These are phyloP conservation scores for Carduelis carduelis DNA, from an alignment of 2,797 vertebrate genomes.

Conservation along the genomic window DNA sequence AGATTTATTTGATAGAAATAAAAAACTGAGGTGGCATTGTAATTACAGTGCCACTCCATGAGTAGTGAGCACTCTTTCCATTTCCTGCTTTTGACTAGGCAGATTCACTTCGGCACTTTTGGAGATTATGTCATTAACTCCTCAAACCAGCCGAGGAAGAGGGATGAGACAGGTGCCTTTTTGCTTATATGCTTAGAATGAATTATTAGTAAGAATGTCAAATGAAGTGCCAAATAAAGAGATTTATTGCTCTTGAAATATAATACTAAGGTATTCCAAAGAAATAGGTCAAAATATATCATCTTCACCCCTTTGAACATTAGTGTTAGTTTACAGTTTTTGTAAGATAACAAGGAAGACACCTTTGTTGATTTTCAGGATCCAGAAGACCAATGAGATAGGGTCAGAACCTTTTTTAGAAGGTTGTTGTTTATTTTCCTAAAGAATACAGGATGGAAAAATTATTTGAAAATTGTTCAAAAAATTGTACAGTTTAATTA, in stretches of 20 bases:
- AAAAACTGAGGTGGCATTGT: not conserved
- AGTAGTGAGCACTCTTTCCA: not conserved
- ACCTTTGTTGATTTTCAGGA: not conserved
- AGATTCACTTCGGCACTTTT: not conserved
- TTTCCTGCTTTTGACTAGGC: not conserved
- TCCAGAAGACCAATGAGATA: not conserved
- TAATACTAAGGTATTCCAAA: not conserved
- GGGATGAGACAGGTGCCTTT: not conserved
- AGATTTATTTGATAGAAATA: not conserved
- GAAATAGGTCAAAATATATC: not conserved
- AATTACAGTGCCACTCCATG: not conserved
- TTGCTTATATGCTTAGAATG: not conserved
- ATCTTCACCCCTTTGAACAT: not conserved
- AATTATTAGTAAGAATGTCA: not conserved
- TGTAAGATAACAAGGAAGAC: not conserved
- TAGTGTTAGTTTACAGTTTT: not conserved
- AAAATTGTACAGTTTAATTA: not conserved
- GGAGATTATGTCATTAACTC: not conserved
- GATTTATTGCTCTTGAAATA: not conserved
- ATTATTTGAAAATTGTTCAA: not conserved
- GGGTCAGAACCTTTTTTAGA: not conserved
- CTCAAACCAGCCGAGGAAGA: not conserved
- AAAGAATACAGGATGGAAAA: not conserved
- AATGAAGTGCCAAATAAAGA: not conserved
- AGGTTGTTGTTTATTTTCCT: not conserved